A percentile compares a stretch with the other conserved stretches of the same genome.
phyloP scores from a whole-genome alignment of 2,797 vertebrate species.

The Eleutherodactylus coqui region DNA sequence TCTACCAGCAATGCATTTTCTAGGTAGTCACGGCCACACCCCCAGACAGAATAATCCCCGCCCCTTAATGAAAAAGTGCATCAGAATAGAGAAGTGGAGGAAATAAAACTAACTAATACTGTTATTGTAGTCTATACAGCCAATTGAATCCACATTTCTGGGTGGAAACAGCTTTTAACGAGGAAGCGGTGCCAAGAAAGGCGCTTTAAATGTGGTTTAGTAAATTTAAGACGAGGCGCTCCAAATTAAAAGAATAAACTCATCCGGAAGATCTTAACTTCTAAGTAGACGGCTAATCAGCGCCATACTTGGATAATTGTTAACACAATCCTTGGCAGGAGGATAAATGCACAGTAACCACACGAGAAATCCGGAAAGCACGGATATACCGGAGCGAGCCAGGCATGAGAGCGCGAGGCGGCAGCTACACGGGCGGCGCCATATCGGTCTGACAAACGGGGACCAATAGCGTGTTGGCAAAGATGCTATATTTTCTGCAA shows the following conservation, averaged over 20 bases:
- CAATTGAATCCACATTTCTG: background rate
- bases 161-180: background rate
- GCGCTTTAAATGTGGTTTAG: background rate
- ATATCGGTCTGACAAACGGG: too few species aligned
- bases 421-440: too few species aligned
- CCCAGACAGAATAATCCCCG: background rate
- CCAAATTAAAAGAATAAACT: background rate
- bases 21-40: background rate
- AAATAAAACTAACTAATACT: background rate
- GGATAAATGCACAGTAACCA: background rate
- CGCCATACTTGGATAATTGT: constrained; percentile 3
- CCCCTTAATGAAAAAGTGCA: background rate
- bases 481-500: too few species aligned
- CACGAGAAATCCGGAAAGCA: background rate
- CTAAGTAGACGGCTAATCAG: constrained; percentile 9
- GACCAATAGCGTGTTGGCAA: too few species aligned
- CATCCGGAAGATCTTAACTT: constrained; percentile 8
- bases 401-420: too few species aligned
- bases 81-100: background rate
- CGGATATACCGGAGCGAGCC: too few species aligned
- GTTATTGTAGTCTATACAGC: background rate
- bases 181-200: background rate
- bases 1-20: too few species aligned
- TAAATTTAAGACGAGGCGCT: background rate
- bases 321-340: constrained; percentile 11